These are phyloP conservation scores for Prorops nasuta DNA, from an alignment of 1,140 invertebrate species.

Conservation along the genomic window DNA sequence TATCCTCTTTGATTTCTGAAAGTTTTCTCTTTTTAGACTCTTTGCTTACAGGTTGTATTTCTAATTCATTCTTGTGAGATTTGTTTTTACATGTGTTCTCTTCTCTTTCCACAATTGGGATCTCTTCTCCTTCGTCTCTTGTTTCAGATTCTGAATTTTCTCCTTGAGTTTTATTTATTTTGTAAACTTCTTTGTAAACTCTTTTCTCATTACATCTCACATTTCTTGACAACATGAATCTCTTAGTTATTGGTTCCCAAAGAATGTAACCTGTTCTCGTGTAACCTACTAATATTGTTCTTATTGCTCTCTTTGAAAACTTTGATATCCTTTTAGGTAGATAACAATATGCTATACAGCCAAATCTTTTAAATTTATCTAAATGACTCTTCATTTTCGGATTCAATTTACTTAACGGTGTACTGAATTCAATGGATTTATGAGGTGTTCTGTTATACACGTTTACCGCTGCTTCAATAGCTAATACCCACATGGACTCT, in stretches of 20 bases:
- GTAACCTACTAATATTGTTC: slow-evolving; percentile 18
- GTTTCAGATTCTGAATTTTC: neutral
- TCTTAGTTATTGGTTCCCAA: slow-evolving; percentile 19
- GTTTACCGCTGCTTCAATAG: slow-evolving; percentile 32
- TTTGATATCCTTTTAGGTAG: neutral
- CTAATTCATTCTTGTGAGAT: neutral
- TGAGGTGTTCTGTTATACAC: slow-evolving; percentile 26
- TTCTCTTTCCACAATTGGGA: slow-evolving; percentile 6
- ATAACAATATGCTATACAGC: slow-evolving; percentile 7
- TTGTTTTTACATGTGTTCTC: slow-evolving; percentile 10
- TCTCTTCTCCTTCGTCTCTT: neutral
- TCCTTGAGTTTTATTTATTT: neutral
- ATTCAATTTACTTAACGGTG: slow-evolving; percentile 2
- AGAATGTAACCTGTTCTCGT: slow-evolving; percentile 16
- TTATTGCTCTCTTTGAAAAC: slow-evolving; percentile 15
- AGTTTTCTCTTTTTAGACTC: slow-evolving; percentile 2
- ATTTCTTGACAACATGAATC: slow-evolving; percentile 20
- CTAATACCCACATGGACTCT: slow-evolving; percentile 37
- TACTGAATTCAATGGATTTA: slow-evolving; percentile 3
- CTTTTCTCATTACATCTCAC: slow-evolving; percentile 18
- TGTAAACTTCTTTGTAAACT: slow-evolving; percentile 15
- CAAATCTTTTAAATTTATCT: slow-evolving; percentile 12
- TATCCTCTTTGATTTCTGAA: slow-evolving; percentile 1
- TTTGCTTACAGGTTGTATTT: slow-evolving; percentile 3
- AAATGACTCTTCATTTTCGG: slow-evolving; percentile 4